phyloP scores from a whole-genome alignment of 2,888 invertebrate genomes.

The Sphaeridia pumilis region DNA sequence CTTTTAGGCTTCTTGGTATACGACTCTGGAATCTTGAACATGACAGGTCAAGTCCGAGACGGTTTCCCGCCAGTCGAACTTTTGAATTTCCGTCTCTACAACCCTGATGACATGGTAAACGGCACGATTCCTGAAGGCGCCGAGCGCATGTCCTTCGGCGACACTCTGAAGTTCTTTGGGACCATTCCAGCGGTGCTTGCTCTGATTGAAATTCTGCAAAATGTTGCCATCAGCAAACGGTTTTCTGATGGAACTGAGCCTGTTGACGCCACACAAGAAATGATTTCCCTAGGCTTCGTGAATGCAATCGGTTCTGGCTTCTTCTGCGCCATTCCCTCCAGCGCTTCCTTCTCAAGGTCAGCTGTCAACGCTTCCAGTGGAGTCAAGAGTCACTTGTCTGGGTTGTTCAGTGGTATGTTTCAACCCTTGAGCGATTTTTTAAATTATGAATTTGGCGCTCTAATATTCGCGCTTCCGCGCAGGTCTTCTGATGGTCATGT shows the following conservation, averaged over 20 bases:
- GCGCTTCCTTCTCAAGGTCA: conserved; percentile 77
- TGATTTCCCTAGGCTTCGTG: conserved; percentile 69
- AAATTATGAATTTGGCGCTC: background rate
- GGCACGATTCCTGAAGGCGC: conserved; percentile 45
- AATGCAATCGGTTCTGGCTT: conserved; percentile 66
- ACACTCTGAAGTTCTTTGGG: conserved; percentile 46
- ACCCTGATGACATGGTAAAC: conserved; percentile 41
- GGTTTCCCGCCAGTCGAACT: conserved; percentile 58
- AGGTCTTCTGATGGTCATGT: conserved; percentile 65
- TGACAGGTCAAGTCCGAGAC: conserved; percentile 44
- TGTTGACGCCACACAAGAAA: conserved; percentile 82
- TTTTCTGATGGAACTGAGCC: conserved; percentile 59
- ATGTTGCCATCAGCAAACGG: conserved; percentile 90
- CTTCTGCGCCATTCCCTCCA: conserved; percentile 74
- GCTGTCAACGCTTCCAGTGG: conserved; percentile 83
- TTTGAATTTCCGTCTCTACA: conserved; percentile 62
- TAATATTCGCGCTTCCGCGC: background rate
- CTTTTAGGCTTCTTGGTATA: conserved; percentile 46
- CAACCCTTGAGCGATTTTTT: background rate
- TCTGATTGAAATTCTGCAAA: conserved; percentile 78
- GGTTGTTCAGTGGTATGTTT: conserved; percentile 56
- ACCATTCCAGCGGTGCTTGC: conserved; percentile 76
- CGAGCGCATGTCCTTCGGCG: conserved; percentile 12
- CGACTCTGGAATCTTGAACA: conserved; percentile 51
- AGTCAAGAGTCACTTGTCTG: conserved; percentile 71